Base-by-base conservation (phyloP, 2,888 invertebrate genomes). In the Macropis europaea region DNA sequence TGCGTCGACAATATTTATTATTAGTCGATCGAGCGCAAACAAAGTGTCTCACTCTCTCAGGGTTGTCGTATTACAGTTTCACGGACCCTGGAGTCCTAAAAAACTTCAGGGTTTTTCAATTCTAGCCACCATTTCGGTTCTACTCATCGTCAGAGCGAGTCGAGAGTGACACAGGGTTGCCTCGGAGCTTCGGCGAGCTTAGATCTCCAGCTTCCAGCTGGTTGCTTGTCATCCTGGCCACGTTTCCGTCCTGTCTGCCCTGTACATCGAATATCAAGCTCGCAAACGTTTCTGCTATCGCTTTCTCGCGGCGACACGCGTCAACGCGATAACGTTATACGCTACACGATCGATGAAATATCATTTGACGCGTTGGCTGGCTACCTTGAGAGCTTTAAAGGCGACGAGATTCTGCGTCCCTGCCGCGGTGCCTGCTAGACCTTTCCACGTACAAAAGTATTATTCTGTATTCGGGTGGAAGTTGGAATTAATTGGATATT, bases 311-410 rank as follows among this genome's bases (percentile, higher is more conserved):
- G 72, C 45, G 42, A 70, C 54, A 43, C 59, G 63, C 59, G 72
- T 73, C 72, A 34, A 38, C 15, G 34, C 72, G 50, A 70, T 70
- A 70, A 73, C 48, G 72, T 70, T 52, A 50, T 63, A 42, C 38
- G 70, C 43, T 53, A n/a, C 63, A 28, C 7, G 54, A 47, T 22
- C 47, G 38, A 34, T 36, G 68, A 26, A 45, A 52, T 30, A 34
- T 34, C 45, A 57, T 57, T 48, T 34, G 62, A 69, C 72, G 50
- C 32, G 28, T n/a, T n/a, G n/a, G n/a, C n/a, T 15, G 52, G 1
- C 22, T n/a, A 17, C 38, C 40, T 28, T 48, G 32, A 30, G 26
- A n/a, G 53, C 48, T 59, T 54, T 17, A 2, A 30, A 43, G 48
- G 32, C 26, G 11, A 34, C 34, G 36, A 19, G 43, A 57, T 22